Evolutionary conservation across 2,113 vertebrate species (phyloP).

Genomic region (Notiomystis cincta): DNA sequence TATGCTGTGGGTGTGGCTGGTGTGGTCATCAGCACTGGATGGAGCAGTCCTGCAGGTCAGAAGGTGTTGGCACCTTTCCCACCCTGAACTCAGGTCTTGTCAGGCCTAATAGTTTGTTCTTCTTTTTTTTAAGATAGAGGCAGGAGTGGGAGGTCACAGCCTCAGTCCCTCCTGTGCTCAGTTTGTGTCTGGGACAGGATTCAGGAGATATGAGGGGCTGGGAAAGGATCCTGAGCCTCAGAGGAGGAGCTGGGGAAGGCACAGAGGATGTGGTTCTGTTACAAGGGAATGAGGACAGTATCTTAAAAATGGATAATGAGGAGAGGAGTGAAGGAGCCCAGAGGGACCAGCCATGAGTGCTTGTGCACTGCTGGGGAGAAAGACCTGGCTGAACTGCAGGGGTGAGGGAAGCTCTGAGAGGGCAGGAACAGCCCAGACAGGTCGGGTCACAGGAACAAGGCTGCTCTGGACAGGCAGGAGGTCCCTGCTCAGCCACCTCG

Average conservation of each 20-base stretch:
- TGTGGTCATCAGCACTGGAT: fast-evolving
- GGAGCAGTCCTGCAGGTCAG: not conserved
- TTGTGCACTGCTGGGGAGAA: not conserved
- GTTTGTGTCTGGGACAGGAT: not conserved
- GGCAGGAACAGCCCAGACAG: not conserved
- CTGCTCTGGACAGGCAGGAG: not conserved
- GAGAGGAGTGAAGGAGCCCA: not conserved
- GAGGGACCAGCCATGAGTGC: not conserved
- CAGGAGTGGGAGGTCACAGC: not conserved
- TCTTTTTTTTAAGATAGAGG: not conserved
- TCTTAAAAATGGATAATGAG: not conserved
- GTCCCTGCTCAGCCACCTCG: not conserved
- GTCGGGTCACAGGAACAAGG: not conserved
- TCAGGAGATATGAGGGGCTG: not conserved
- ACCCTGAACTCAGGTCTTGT: not conserved
- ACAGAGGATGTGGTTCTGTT: not conserved
- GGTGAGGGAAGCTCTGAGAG: not conserved
- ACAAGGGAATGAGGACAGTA: not conserved
- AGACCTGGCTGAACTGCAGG: not conserved
- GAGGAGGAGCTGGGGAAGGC: not conserved
- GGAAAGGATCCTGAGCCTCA: not conserved
- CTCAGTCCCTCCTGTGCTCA: not conserved
- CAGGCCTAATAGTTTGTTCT: not conserved
- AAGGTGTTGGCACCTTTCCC: not conserved
- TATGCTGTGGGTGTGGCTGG: not conserved